These are phyloP conservation scores for Polydrusus cervinus DNA, from an alignment of 2,888 invertebrate genomes.

Conservation along the genomic window DNA sequence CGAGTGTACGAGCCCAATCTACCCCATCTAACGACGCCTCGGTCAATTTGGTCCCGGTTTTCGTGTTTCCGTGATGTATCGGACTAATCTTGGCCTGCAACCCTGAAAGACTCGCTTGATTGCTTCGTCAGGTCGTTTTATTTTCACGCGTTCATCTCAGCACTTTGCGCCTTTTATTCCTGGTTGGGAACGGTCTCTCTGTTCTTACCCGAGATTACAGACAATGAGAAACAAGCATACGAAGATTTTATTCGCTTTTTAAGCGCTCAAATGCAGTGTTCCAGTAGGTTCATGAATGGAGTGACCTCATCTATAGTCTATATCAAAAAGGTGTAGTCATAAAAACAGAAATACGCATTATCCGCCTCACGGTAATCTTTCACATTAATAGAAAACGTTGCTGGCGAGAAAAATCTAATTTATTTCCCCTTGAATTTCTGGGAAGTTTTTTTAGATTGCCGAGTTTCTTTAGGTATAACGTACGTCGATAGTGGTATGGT, in stretches of 20 bases:
- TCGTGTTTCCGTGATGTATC: conserved; percentile 67
- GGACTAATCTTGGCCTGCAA: conserved; percentile 66
- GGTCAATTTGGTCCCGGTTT: conserved; percentile 56
- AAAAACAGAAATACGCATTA: conserved; percentile 53
- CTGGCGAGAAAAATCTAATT: conserved; percentile 55
- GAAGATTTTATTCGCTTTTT: too few species aligned
- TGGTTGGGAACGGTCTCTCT: conserved; percentile 27
- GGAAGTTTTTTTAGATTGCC: conserved; percentile 14
- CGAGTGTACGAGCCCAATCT: conserved; percentile 52
- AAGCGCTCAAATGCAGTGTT: too few species aligned
- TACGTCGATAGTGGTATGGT: too few species aligned
- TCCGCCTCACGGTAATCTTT: conserved; percentile 51
- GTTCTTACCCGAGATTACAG: not conserved
- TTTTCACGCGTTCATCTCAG: conserved; percentile 67
- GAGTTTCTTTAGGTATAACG: not conserved
- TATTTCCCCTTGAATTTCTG: conserved; percentile 46
- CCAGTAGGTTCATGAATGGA: too few species aligned
- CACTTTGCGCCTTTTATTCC: conserved; percentile 62
- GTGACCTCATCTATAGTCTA: too few species aligned
- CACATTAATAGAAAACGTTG: conserved; percentile 54
- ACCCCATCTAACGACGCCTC: conserved; percentile 54
- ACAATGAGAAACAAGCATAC: too few species aligned
- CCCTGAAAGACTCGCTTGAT: conserved; percentile 67
- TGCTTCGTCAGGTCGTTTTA: conserved; percentile 71
- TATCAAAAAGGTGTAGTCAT: too few species aligned